Evolutionary conservation across 1,140 invertebrate genomes (phyloP).

Genomic region (Trichonephila clavata): DNA sequence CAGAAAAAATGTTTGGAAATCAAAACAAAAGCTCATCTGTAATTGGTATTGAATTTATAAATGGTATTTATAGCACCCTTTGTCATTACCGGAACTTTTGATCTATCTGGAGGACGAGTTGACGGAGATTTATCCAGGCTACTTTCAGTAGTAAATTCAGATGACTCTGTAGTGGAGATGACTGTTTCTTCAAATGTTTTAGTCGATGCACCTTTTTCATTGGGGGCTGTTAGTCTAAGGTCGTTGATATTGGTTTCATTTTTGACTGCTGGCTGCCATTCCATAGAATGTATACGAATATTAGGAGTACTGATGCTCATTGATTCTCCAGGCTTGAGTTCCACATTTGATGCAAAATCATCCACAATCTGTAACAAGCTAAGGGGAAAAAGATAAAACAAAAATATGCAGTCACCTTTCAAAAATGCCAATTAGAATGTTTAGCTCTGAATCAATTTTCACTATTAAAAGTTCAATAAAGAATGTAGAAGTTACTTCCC

Average conservation of each 20-base stretch:
- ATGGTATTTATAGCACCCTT: too few species aligned
- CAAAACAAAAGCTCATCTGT: too few species aligned
- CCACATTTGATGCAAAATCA: conserved; percentile 78
- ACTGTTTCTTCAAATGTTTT: neutral
- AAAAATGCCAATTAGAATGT: too few species aligned
- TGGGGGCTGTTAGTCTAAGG: conserved; percentile 28
- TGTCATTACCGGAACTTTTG: conserved; percentile 55
- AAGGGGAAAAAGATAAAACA: too few species aligned
- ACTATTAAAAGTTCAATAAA: too few species aligned
- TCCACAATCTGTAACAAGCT: conserved; percentile 79
- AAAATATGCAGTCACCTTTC: too few species aligned
- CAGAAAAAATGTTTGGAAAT: too few species aligned
- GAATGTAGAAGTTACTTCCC: too few species aligned
- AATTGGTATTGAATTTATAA: too few species aligned
- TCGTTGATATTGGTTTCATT: neutral
- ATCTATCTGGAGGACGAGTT: neutral
- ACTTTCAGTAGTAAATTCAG: neutral
- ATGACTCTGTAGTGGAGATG: neutral
- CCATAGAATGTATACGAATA: conserved; percentile 46
- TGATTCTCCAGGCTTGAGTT: conserved; percentile 77
- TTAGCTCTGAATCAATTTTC: too few species aligned
- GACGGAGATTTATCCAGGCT: neutral
- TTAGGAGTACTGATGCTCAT: conserved; percentile 46
- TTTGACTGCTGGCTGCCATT: conserved; percentile 54
- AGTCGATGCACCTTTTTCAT: neutral